Evolutionary conservation across 1,140 invertebrate species (phyloP).

Genomic region (Euura saliciscinereae): DNA sequence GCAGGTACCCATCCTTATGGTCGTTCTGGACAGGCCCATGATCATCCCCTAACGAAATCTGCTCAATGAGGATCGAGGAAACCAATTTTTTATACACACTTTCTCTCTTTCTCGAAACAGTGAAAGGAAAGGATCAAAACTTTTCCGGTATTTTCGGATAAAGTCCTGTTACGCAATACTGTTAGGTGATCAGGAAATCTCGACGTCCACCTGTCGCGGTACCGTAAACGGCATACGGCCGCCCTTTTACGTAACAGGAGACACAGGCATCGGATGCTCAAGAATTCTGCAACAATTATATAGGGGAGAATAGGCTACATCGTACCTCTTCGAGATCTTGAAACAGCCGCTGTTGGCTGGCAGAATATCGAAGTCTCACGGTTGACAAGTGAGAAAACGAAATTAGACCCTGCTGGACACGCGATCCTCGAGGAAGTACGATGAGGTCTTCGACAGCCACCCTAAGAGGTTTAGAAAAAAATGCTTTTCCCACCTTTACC

Average conservation of each 20-base stretch:
- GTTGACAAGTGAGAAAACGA: neutral
- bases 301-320: neutral
- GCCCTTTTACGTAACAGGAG: too few relatives aligned
- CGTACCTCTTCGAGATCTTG: neutral
- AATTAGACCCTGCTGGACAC: neutral
- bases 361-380: neutral
- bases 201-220: conserved; percentile 8
- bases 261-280: too few relatives aligned
- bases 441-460: neutral
- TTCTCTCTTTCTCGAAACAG: too few relatives aligned
- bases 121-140: too few relatives aligned
- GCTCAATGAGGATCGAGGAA: neutral
- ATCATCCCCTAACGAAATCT: neutral
- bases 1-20: neutral
- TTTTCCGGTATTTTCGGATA: neutral
- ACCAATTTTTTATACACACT: neutral
- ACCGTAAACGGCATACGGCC: neutral
- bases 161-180: conserved; percentile 11
- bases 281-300: too few relatives aligned
- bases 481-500: too few relatives aligned
- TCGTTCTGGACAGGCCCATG: neutral
- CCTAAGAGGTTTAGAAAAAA: too few relatives aligned
- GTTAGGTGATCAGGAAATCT: conserved; percentile 7
- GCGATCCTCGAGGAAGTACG: neutral
- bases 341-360: neutral